Evolutionary conservation across 2,797 vertebrate genomes (phyloP), one percentile per base, ranked within the genome.

Genomic region (Psittacula derbiana): DNA sequence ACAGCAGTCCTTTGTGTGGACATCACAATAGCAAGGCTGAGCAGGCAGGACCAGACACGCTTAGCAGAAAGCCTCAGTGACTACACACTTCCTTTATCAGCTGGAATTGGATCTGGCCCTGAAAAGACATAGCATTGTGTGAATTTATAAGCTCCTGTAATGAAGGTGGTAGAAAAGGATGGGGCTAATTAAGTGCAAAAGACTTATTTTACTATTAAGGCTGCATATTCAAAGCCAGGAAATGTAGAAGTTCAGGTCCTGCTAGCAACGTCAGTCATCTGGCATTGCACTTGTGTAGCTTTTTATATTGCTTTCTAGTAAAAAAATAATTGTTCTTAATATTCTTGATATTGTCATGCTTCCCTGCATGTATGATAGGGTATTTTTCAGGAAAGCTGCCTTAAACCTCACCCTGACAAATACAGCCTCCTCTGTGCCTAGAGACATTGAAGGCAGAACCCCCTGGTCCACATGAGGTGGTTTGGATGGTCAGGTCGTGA

Each of bases 171-270:
- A 93, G 94, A 65, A 92, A 74, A 90, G 10, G 21, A n/a, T 9
- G n/a, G 80, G 43, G 57, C 50, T 94, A 69, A 87, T 78, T 43
- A 72, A 87, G 31, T 44, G 57, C 52, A 78, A 76, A 83, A 85
- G 6, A 87, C 30, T 90, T 41, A 58, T 24, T 88, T 85, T 43
- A 61, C 67, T 87, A 12, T 61, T 65, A 74, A 69, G 40, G 53
- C 74, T 80, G 64, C 57, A 50, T 28, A 66, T 55, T 43, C 44
- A 36, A 92, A 95, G 74, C 53, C 46, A 90, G 57, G 88, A 96
- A 95, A 96, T 95, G 96, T 93, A 96, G 93, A 96, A 86, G 94
- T 96, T 96, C 44, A 28, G 71, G 64, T 94, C 58, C 86, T 76
- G 78, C 74, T 92, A 78, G 69, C 74, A 87, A 40, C 1, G 2